Percentiles rank a stretch among this genome's conserved stretches.
Conservation (phyloP, 2,888 invertebrate species). For the Catocala fraxini region DNA sequence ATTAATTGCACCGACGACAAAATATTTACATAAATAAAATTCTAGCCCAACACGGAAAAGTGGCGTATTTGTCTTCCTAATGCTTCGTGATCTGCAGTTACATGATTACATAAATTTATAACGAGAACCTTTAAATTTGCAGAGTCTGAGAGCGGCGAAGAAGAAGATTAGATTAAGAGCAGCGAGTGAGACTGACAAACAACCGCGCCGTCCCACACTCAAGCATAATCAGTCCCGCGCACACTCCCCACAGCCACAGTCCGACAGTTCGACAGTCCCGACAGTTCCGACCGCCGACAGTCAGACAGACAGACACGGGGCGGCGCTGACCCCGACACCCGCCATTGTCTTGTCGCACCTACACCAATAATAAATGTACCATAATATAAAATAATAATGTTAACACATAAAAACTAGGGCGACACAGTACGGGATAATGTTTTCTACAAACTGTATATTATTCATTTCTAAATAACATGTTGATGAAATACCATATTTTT, state of each 20-base stretch:
- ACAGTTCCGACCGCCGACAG: constrained; percentile 19
- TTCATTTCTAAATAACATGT: constrained; percentile 85
- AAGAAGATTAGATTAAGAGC: constrained; percentile 85
- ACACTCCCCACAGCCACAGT: constrained; percentile 18
- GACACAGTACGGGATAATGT: constrained; percentile 64
- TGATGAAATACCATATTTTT: constrained; percentile 87
- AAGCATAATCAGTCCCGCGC: constrained; percentile 42
- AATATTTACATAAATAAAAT: too few species aligned
- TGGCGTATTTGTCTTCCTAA: too few species aligned
- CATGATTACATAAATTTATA: not conserved
- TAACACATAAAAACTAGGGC: constrained; percentile 49
- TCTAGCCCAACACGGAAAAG: too few species aligned
- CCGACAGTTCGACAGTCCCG: constrained; percentile 21
- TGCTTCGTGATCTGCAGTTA: too few species aligned
- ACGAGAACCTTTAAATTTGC: constrained; percentile 44
- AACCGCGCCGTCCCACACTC: constrained; percentile 56
- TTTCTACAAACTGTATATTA: constrained; percentile 83
- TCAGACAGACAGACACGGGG: constrained; percentile 37
- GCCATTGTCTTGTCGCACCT: constrained; percentile 36
- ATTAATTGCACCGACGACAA: too few species aligned
- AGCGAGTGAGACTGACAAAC: constrained; percentile 85
- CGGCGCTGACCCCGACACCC: constrained; percentile 40
- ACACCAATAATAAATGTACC: constrained; percentile 55
- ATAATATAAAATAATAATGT: constrained; percentile 60
- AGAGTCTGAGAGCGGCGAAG: constrained; percentile 87